Conservation (phyloP, 2,888 invertebrate genomes). For the Metalampra italica region DNA sequence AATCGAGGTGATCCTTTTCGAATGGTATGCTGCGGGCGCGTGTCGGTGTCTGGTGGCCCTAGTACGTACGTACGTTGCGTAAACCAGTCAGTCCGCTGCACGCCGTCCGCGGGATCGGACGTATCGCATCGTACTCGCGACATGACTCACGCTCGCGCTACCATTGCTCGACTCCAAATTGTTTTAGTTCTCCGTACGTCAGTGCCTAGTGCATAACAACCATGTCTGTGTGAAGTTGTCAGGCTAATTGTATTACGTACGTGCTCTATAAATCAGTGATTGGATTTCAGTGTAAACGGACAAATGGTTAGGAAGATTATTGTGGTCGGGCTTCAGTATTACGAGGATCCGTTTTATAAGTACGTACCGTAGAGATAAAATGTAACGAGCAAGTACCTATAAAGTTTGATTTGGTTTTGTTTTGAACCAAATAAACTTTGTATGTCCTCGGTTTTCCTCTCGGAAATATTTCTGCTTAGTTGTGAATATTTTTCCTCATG, state of each 20-base stretch:
- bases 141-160: conserved; percentile 28
- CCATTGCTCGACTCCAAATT: conserved; percentile 46
- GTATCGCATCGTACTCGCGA: conserved; percentile 7
- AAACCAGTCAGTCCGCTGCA: conserved; percentile 32
- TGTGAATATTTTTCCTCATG: conserved; percentile 17
- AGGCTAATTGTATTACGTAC: conserved; percentile 41
- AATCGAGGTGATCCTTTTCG: conserved; percentile 70
- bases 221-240: conserved; percentile 44
- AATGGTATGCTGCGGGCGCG: conserved; percentile 54
- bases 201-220: conserved; percentile 39
- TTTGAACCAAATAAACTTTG: no score
- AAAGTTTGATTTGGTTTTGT: not conserved
- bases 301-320: conserved; percentile 73
- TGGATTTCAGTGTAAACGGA: conserved; percentile 39
- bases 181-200: conserved; percentile 36
- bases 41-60: conserved; percentile 27
- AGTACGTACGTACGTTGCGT: conserved; percentile 23
- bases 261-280: conserved; percentile 37
- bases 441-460: conserved; percentile 12
- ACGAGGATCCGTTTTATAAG: conserved; percentile 72
- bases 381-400: not conserved
- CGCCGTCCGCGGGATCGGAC: conserved; percentile 15
- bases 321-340: conserved; percentile 66
- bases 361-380: conserved; percentile 38
- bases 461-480: conserved; percentile 7